Conservation (phyloP, 2,888 invertebrate species). For the Leptinotarsa tumamoca region DNA sequence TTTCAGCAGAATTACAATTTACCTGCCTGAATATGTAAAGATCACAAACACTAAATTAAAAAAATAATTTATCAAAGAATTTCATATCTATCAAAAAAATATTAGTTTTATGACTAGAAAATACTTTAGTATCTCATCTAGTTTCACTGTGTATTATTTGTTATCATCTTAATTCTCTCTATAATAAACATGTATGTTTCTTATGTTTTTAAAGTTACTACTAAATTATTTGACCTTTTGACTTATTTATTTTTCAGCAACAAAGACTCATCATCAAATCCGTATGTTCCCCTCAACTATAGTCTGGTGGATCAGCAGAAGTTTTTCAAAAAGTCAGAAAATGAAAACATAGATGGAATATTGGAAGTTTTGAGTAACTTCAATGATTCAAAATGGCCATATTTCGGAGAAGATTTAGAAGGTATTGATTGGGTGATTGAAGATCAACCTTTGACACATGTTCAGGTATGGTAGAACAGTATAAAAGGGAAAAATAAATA, state of each 20-base stretch:
- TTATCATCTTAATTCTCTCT: too few species aligned
- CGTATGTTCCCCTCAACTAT: slow-evolving; percentile 71
- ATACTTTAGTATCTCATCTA: too few species aligned
- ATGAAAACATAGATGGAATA: slow-evolving; percentile 67
- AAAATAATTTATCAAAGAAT: too few species aligned
- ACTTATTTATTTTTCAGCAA: slow-evolving; percentile 55
- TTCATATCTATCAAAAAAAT: too few species aligned
- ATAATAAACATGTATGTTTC: too few species aligned
- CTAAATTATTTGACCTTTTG: background rate
- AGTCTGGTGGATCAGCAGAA: slow-evolving; percentile 70
- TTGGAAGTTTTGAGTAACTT: slow-evolving; percentile 60
- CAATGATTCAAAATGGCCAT: slow-evolving; percentile 69
- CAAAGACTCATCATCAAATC: slow-evolving; percentile 67
- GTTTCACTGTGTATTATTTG: too few species aligned
- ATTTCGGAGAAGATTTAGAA: slow-evolving; percentile 68
- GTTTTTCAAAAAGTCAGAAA: slow-evolving; percentile 68
- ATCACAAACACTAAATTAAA: too few species aligned
- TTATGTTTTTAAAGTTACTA: too few species aligned
- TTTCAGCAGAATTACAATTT: too few species aligned
- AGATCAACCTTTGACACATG: slow-evolving; percentile 72
- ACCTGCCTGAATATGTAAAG: too few species aligned
- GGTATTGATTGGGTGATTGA: slow-evolving; percentile 68
- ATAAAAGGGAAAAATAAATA: too few species aligned
- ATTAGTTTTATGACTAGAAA: too few species aligned
- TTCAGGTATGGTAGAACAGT: slow-evolving; percentile 63